Conservation (phyloP, 1,140 invertebrate genomes). For the Papilio polytes region DNA sequence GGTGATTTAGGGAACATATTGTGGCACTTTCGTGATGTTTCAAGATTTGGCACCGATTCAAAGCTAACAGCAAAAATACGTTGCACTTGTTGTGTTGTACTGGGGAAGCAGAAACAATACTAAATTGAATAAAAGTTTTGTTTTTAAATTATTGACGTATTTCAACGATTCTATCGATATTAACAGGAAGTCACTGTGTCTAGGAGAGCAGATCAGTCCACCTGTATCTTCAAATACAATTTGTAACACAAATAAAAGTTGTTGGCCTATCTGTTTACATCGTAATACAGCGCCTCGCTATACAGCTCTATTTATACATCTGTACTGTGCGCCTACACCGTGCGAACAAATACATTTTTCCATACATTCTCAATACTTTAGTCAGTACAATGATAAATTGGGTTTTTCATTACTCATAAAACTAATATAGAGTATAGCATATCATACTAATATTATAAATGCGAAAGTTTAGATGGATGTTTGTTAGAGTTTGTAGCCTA, state of each 20-base stretch:
- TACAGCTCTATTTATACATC: slow-evolving; percentile 54
- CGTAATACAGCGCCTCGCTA: slow-evolving; percentile 59
- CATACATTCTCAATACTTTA: slow-evolving; percentile 46
- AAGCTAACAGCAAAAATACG: slow-evolving; percentile 54
- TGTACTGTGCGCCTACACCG: slow-evolving; percentile 54
- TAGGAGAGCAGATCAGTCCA: too few relatives aligned
- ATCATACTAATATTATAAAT: too few relatives aligned
- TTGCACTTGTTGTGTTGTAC: slow-evolving; percentile 26
- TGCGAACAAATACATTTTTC: slow-evolving; percentile 49
- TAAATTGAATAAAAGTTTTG: background rate
- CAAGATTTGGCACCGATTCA: slow-evolving; percentile 58
- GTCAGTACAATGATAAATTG: slow-evolving; percentile 36
- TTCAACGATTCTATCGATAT: too few relatives aligned
- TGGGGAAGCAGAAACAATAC: slow-evolving; percentile 19
- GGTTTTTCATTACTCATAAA: background rate
- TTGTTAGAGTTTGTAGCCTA: too few relatives aligned
- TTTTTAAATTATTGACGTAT: too few relatives aligned
- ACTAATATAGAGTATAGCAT: background rate
- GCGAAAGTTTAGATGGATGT: too few relatives aligned
- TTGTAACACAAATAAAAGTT: slow-evolving; percentile 45
- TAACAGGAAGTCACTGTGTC: too few relatives aligned
- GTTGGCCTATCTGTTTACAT: slow-evolving; percentile 34
- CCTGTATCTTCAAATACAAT: slow-evolving; percentile 1
- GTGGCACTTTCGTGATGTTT: slow-evolving; percentile 50
- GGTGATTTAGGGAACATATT: slow-evolving; percentile 37